These are phyloP conservation scores for Centruroides vittatus DNA, from an alignment of 1,140 invertebrate genomes.

Conservation along the genomic window DNA sequence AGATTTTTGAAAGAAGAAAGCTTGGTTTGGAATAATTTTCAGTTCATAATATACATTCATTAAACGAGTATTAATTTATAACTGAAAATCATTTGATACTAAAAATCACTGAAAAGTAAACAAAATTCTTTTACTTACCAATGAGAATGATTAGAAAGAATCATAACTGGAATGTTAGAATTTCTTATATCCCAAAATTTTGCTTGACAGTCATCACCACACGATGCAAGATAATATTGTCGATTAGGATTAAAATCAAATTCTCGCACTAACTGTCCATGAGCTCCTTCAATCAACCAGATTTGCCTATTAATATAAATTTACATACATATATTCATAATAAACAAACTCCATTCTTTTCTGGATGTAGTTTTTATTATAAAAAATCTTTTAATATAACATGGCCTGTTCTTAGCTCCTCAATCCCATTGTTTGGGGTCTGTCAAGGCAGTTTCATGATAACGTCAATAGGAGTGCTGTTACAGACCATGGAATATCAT, in stretches of 20 bases:
- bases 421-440: no score
- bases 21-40: no score
- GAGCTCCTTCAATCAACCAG: slow-evolving; percentile 36
- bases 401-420: no score
- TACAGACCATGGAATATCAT: no score
- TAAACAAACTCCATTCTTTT: background rate
- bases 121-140: slow-evolving; percentile 39
- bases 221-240: slow-evolving; percentile 82
- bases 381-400: no score
- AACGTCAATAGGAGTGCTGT: no score
- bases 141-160: slow-evolving; percentile 80
- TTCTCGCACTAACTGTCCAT: slow-evolving; percentile 75
- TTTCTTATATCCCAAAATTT: slow-evolving; percentile 94
- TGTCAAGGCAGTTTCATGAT: no score
- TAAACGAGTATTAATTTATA: no score
- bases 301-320: background rate
- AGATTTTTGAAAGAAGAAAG: no score
- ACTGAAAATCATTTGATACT: no score
- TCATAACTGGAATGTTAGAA: slow-evolving; percentile 56
- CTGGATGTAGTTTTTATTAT: background rate
- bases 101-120: no score
- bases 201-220: slow-evolving; percentile 84
- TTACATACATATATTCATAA: background rate
- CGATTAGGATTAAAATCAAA: slow-evolving; percentile 94
- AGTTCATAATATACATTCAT: no score